A percentile compares a stretch with the other conserved stretches of the same genome.
Conservation (phyloP, 2,888 invertebrate species). For the Drosophila formosana region DNA sequence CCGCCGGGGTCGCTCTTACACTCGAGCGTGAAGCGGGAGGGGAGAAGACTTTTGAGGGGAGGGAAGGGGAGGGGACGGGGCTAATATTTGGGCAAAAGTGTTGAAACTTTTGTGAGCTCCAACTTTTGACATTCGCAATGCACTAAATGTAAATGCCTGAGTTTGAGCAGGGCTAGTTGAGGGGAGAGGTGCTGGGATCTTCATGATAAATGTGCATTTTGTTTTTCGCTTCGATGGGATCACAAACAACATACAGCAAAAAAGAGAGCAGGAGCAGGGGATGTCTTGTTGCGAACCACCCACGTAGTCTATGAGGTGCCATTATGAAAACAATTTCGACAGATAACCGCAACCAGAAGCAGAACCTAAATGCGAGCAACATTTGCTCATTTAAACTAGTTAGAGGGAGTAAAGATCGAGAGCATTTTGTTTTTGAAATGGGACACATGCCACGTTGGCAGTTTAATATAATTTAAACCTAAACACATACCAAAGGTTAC, state of each 20-base stretch:
- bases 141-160: constrained; percentile 74
- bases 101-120: constrained; percentile 69
- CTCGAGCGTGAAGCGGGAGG: not conserved
- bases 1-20: constrained; percentile 58
- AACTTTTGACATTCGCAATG: constrained; percentile 78
- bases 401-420: constrained; percentile 25
- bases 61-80: constrained; percentile 2
- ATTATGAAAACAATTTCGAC: constrained; percentile 74
- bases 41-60: not conserved
- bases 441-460: constrained; percentile 76
- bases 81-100: constrained; percentile 66
- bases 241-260: no score
- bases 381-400: constrained; percentile 49
- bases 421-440: constrained; percentile 57
- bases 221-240: constrained; percentile 9
- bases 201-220: constrained; percentile 72
- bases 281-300: not conserved
- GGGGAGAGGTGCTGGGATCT: not conserved
- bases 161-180: constrained; percentile 30
- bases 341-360: constrained; percentile 55
- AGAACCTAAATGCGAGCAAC: constrained; percentile 36
- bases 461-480: constrained; percentile 80
- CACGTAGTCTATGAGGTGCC: constrained; percentile 55
- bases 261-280: not conserved
- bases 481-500: constrained; percentile 65